Percentiles rank a stretch among this genome's conserved stretches.
Evolutionary conservation across 2,113 vertebrate genomes (phyloP).

Genomic region (Pyrgilauda ruficollis): DNA sequence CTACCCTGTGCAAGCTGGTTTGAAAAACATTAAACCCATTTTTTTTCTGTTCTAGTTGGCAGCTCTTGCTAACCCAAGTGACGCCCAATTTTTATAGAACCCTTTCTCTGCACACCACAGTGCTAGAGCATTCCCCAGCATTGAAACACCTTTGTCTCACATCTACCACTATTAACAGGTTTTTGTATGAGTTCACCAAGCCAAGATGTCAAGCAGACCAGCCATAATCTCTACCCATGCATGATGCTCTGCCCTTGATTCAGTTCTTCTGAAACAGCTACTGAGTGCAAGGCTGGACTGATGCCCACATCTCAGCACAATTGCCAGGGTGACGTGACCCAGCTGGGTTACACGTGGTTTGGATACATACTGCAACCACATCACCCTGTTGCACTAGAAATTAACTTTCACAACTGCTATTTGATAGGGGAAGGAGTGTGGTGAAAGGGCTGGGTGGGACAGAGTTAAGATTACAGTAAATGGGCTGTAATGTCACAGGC

Average conservation of each 20-base stretch:
- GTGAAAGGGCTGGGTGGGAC: background rate
- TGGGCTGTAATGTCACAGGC: background rate
- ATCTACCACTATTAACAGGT: background rate
- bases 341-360: rapidly evolving
- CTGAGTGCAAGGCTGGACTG: background rate
- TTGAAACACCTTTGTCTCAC: background rate
- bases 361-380: background rate
- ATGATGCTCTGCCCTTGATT: background rate
- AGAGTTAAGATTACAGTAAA: background rate
- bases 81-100: background rate
- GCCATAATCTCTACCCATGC: background rate
- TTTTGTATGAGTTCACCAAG: background rate
- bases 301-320: background rate
- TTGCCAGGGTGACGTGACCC: background rate
- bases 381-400: background rate
- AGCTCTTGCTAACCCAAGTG: background rate
- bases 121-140: background rate
- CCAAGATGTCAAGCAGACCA: background rate
- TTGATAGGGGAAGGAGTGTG: background rate
- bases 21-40: background rate
- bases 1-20: background rate
- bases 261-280: background rate
- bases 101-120: background rate
- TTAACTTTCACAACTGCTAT: background rate
- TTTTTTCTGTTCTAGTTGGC: background rate